Conservation (phyloP, 2,888 invertebrate genomes). For the Drosophila cracens region DNA sequence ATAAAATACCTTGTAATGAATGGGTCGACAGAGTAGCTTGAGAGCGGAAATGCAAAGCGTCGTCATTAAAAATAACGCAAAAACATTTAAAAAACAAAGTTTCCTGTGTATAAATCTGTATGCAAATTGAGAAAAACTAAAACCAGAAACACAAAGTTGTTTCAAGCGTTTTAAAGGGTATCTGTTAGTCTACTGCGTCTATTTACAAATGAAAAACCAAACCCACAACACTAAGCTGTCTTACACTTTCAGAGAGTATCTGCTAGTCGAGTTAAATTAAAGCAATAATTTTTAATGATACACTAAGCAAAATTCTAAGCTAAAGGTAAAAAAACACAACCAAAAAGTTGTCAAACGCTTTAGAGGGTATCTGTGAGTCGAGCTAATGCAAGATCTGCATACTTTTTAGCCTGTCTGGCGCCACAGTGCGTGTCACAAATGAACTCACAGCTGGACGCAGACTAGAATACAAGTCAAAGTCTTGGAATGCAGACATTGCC, state of each 20-base stretch:
- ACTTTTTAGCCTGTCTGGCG: slow-evolving; percentile 29
- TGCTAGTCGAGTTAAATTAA: background rate
- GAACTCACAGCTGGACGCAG: slow-evolving; percentile 42
- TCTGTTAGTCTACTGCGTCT: background rate
- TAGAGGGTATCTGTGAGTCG: background rate
- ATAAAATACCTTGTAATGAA: slow-evolving; percentile 15
- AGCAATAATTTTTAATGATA: background rate
- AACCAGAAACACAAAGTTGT: background rate
- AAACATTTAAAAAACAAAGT: background rate
- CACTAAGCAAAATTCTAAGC: background rate
- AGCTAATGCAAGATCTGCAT: background rate
- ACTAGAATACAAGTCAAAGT: slow-evolving; percentile 34
- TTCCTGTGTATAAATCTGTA: too few species aligned
- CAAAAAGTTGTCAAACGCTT: background rate
- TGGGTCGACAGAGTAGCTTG: background rate
- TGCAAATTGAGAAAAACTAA: background rate
- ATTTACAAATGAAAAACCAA: too few species aligned
- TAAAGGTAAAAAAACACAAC: background rate
- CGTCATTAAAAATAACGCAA: background rate
- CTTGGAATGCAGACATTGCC: slow-evolving; percentile 43
- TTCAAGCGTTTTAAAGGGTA: background rate
- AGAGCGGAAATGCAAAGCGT: background rate
- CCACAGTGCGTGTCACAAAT: slow-evolving; percentile 15
- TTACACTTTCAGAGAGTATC: background rate
- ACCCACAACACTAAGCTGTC: background rate